Percentiles rank a stretch among this genome's conserved stretches.
Evolutionary conservation across 2,888 invertebrate genomes (phyloP).

Genomic region (Callinectes sapidus): DNA sequence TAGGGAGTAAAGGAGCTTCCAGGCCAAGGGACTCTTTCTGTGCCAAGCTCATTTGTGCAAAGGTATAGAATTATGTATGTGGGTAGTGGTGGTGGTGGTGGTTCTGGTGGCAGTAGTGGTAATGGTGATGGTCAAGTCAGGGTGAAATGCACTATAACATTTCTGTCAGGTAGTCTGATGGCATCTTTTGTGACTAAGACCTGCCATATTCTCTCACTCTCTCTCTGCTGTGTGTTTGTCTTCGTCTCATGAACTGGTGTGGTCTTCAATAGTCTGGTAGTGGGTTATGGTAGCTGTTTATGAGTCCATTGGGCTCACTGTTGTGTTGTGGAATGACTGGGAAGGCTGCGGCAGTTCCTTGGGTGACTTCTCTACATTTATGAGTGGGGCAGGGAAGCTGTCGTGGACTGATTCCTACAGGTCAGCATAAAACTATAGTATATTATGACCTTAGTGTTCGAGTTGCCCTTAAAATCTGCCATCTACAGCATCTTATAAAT

Average conservation of each 20-base stretch:
- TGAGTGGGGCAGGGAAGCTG: background rate
- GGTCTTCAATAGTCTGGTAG: background rate
- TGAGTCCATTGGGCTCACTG: background rate
- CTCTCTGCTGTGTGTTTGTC: background rate
- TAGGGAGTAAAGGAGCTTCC: background rate
- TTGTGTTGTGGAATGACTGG: background rate
- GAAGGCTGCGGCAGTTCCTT: slow-evolving; percentile 6
- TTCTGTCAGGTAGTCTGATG: background rate
- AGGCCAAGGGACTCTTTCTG: background rate
- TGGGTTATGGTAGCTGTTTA: background rate
- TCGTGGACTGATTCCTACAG: background rate
- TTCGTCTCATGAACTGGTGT: background rate
- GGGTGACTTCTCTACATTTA: background rate
- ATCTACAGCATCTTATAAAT: slow-evolving; percentile 24
- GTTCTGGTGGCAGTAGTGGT: background rate
- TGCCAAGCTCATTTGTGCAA: slow-evolving; percentile 32
- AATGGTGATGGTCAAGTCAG: background rate
- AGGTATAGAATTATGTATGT: background rate
- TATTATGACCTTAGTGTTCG: slow-evolving; percentile 8
- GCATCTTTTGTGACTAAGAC: background rate
- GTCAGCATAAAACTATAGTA: background rate
- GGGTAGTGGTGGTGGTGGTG: slow-evolving; percentile 9
- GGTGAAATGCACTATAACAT: background rate
- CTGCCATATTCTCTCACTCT: background rate
- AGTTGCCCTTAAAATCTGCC: slow-evolving; percentile 1